Base-by-base conservation (phyloP, 2,113 vertebrate species). In the Hemibagrus wyckioides region DNA sequence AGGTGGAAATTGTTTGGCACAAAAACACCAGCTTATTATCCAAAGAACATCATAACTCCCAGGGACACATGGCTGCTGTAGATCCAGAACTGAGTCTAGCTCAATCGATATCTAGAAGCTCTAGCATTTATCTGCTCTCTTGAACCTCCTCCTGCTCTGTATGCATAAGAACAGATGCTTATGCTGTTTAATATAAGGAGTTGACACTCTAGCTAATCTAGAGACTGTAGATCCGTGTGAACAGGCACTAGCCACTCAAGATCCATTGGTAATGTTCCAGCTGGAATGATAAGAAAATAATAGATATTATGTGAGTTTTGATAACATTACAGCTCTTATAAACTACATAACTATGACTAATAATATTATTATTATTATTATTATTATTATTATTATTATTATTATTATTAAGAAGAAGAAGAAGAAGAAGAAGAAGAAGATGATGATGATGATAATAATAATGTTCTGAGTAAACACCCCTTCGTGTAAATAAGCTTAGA, bases 401-500 rank as follows among this genome's bases (percentile, higher is more conserved):
- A n/a, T n/a, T n/a, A n/a, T n/a, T n/a, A 50, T 17, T 52, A 23
- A 54, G 33, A 80, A 80, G 52, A 33, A 76, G 50, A 52, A 79
- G 28, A 41, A 41, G 50, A 79, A 63, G 30, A 63, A 77, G 44
- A 57, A 57, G 8, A 57, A 73, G 17, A 44, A 28, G 28, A 71
- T 71, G 39, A 36, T 21, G 21, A 69, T 36, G 19, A 69, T 69
- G 19, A 69, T 19, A 30, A 30, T 56, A 73, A 41, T 44, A 61
- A 33, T 57, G 8, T 41, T 63, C 11, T 21, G 54, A 63, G 44
- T 48, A 57, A 54, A 30, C 6, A 50, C 71, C 14, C 71, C 57
- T 65, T 36, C 28, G 85, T 52, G 80, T 85, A 39, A 85, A 41
- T 75, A 86, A 84, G 61, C 41, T 69, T 48, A 48, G 14, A 33